Base-by-base conservation (phyloP, 1,140 invertebrate genomes). In the Kradibia gibbosae region DNA sequence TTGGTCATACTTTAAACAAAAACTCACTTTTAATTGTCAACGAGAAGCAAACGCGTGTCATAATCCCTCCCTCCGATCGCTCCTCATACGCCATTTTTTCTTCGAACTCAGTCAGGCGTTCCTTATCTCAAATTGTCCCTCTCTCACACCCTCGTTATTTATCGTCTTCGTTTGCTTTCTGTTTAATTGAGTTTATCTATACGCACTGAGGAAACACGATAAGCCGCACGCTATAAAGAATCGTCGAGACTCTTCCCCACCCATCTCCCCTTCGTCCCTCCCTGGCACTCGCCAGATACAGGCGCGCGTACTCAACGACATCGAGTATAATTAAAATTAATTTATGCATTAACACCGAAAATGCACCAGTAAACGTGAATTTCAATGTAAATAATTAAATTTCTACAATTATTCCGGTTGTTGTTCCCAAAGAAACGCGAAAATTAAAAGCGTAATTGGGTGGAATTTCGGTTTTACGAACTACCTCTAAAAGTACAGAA, bases 161-260 rank as follows among this genome's bases (percentile, higher is more conserved):
- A 79, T 79, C 78, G 36, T n/a, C 50, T 50, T 48, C 20, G 25
- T 45, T 53, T 15, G 57, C 55, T 45, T 39, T 65, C 73, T 57
- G 62, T 76, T 81, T 76, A 81, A 81, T 81, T 71, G 80, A 76
- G 80, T 76, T 76, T 81, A 81, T 76, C 80, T 76, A 67, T 42
- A 48, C 25, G 67, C 31, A 15, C 60, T 53, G 75, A 50, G 48
- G 36, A 42, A 45, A 75, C 73, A 53, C 73, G 80, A 81, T 81
- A 81, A 81, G 48, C 60, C 15, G 25, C 34, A 67, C 42, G 71
- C 80, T 71, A 70, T 76, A 81, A 81, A 76, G 62, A 70, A 76
- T 81, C 73, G 45, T 73, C 65, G 50, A 28, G 17, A 10, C 60
- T 48, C 60, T 13, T 45, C 7, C 42, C 13, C 42, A 45, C 42